phyloP scores from a whole-genome alignment of 2,113 vertebrate species.

The Tautogolabrus adspersus region DNA sequence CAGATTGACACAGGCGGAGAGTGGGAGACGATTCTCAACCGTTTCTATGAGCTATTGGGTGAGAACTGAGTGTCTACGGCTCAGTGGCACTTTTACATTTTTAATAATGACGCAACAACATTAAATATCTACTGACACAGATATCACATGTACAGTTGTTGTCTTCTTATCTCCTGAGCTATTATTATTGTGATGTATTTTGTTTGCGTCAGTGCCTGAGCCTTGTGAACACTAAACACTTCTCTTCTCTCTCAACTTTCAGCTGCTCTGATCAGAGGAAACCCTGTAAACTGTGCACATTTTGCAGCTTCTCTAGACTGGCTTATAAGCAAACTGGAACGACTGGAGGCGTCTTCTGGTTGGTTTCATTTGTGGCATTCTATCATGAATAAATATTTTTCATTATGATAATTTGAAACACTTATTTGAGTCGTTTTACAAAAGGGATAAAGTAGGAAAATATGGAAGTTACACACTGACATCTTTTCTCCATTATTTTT shows the following conservation, averaged over 20 bases:
- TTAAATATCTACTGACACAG: neutral
- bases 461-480: neutral
- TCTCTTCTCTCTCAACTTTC: neutral
- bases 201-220: too few relatives aligned
- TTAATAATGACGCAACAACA: neutral
- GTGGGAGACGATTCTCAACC: slow-evolving; percentile 90
- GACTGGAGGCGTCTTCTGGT: slow-evolving; percentile 93
- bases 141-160: neutral
- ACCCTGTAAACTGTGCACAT: slow-evolving; percentile 93
- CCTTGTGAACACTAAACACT: neutral
- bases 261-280: slow-evolving; percentile 93
- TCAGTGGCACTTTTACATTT: neutral
- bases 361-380: slow-evolving; percentile 47
- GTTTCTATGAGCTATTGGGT: slow-evolving; percentile 94
- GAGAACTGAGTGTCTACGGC: slow-evolving; percentile 64
- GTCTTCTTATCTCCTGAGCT: neutral
- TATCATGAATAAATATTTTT: neutral
- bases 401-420: neutral
- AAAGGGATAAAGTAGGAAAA: neutral
- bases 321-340: slow-evolving; percentile 92
- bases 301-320: slow-evolving; percentile 95
- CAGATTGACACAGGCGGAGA: slow-evolving; percentile 87
- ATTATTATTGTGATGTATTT: neutral
- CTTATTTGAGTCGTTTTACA: neutral
- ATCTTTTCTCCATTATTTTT: neutral